These are phyloP conservation scores for Aphelenchoides fujianensis DNA, from an alignment of 1,140 invertebrate species.

Conservation along the genomic window DNA sequence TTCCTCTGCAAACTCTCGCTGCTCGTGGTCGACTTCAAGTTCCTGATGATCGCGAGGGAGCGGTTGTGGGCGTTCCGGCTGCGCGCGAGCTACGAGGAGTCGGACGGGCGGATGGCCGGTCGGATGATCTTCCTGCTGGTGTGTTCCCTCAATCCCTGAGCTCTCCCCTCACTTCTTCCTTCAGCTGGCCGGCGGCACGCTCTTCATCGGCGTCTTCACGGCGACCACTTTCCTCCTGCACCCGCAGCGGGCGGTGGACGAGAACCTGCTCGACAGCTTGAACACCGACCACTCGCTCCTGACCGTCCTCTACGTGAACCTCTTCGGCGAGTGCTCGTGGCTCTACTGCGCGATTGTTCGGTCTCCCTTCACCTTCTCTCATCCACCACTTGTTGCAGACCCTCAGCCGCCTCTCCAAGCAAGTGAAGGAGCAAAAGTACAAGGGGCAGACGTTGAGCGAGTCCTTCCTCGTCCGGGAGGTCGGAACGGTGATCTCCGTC, in stretches of 20 bases:
- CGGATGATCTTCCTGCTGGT: not conserved
- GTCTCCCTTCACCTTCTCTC: too few relatives aligned
- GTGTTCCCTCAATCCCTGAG: too few relatives aligned
- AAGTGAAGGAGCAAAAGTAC: not conserved
- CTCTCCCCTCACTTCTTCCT: too few relatives aligned
- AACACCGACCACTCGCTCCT: not conserved
- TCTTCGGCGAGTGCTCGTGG: not conserved
- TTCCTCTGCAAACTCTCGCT: not conserved
- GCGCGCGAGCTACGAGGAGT: not conserved
- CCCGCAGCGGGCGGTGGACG: not conserved
- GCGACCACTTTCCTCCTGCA: not conserved
- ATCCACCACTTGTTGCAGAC: too few relatives aligned
- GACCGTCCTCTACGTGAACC: not conserved
- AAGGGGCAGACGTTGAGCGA: not conserved
- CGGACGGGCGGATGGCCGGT: not conserved
- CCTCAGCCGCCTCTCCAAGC: not conserved
- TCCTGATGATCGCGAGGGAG: not conserved
- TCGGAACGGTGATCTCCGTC: not conserved
- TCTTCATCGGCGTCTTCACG: not conserved
- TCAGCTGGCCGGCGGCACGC: not conserved
- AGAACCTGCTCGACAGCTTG: not conserved
- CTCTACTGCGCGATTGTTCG: not conserved
- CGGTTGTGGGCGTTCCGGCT: not conserved
- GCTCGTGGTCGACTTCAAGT: conserved; percentile 3
- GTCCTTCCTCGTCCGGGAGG: not conserved